Evolutionary conservation across 2,797 vertebrate genomes (phyloP), one percentile per base, ranked within the genome.

Genomic region (Echiichthys vipera): DNA sequence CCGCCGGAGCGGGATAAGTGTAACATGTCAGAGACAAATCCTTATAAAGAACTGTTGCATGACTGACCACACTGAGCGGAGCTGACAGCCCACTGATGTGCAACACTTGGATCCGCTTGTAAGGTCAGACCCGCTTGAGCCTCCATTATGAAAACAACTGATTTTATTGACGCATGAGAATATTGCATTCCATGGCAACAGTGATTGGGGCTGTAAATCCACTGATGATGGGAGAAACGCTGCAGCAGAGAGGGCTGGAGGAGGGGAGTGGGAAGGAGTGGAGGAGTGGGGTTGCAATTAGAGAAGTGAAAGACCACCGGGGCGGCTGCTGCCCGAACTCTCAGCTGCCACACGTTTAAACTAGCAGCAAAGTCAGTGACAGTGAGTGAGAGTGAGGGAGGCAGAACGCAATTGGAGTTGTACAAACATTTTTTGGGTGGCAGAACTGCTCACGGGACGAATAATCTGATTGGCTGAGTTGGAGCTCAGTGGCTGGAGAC

Each of bases 241-340:
- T 43, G 4, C 30, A 49, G 66, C 22, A 22, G 17, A 27, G 40
- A 32, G 32, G 57, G 40, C 17, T n/a, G 43, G 34, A 58, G 50
- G 17, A 40, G 37, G 39, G 62, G 12, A 22, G 24, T 6, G 34
- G 49, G 40, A 30, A 25, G n/a, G n/a, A n/a, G 54, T 8, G 17
- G n/a, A 34, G 14, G 15, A 37, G 22, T 20, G 40, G 39, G 46
- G 49, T 2, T 62, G 74, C 81, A 92, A 92, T 92, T 91, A 90
- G 30, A 68, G 42, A 14, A 80, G 39, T 61, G 63, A 83, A 73
- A 86, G 87, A 90, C 90, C 90, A 90, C 88, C 88, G 50, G 65
- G 68, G 77, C 27, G 27, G 74, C 58, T 79, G 79, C 57, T 59
- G 73, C 15, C 54, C 70, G 65, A 72, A 72, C 37, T 59, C 65